These are phyloP conservation scores for Luffia ferchaultella DNA, from an alignment of 2,888 invertebrate genomes.

Conservation along the genomic window DNA sequence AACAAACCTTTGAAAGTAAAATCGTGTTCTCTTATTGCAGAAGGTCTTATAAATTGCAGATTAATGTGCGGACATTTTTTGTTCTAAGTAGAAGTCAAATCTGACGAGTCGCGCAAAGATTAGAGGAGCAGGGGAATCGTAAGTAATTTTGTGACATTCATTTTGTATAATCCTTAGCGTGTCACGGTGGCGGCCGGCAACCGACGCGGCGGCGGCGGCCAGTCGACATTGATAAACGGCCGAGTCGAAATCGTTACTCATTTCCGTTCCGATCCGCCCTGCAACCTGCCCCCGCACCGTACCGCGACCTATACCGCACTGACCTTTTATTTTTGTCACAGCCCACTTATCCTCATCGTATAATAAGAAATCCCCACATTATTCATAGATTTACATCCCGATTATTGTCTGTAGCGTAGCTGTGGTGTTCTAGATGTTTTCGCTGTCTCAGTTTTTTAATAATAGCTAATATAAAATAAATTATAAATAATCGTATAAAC, in stretches of 20 bases:
- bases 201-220: slow-evolving; percentile 2
- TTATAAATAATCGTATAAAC: slow-evolving; percentile 3
- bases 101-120: not conserved
- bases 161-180: slow-evolving; percentile 2
- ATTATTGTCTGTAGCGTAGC: not conserved
- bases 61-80: too few species aligned
- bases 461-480: not conserved
- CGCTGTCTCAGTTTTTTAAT: not conserved
- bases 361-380: not conserved
- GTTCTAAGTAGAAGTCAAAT: too few species aligned
- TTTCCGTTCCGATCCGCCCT: slow-evolving; percentile 40
- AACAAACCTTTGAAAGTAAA: too few species aligned
- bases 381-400: not conserved
- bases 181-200: not conserved
- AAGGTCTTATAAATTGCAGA: too few species aligned
- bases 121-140: not conserved
- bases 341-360: not conserved
- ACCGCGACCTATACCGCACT: not conserved
- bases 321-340: not conserved
- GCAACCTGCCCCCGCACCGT: slow-evolving; percentile 12
- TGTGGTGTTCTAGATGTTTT: not conserved
- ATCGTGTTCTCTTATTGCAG: too few species aligned
- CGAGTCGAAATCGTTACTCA: slow-evolving; percentile 51
- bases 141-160: slow-evolving; percentile 6
- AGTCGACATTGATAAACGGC: slow-evolving; percentile 54